Evolutionary conservation across 2,113 vertebrate species (phyloP), one percentile per base, ranked within the genome.

Genomic region (Suncus etruscus): DNA sequence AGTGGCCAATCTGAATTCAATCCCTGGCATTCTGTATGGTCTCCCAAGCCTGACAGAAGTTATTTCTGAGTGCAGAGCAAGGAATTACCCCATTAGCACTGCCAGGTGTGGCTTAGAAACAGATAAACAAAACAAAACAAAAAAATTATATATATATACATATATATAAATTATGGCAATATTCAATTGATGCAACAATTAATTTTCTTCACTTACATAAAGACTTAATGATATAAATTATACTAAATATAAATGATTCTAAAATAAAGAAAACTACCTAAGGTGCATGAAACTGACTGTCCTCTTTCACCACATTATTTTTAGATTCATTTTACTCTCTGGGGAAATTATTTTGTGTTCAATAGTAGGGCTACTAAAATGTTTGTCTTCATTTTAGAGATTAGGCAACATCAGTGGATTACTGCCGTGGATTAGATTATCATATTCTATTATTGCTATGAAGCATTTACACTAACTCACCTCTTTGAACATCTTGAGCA

Each of bases 151-250:
- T n/a, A n/a, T n/a, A n/a, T n/a, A n/a, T n/a, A n/a, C n/a, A n/a
- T n/a, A n/a, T n/a, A n/a, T n/a, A n/a, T n/a, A n/a, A n/a, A n/a
- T 31, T 51, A 69, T 47, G 25, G 3, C 75, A 75, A 73, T 82
- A 87, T 84, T 93, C 50, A 20, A 65, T 32, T 74, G 32, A 6
- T 32, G 83, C 65, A 48, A 48, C 16, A 86, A 65, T 45, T 75
- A 73, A 66, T 82, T 39, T 39, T n/a, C 11, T 18, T 73, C 22
- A 58, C 1, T 69, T 72, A 10, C 1, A 65, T n/a, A n/a, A n/a
- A n/a, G n/a, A n/a, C n/a, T n/a, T n/a, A n/a, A n/a, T n/a, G n/a
- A n/a, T n/a, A n/a, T n/a, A n/a, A n/a, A n/a, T n/a, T n/a, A n/a
- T n/a, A n/a, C n/a, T n/a, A n/a, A 66, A 48, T 61, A 65, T 75